A percentile compares a stretch with the other conserved stretches of the same genome.
These are phyloP conservation scores for Acrobeloides nanus DNA, from an alignment of 2,888 invertebrate genomes.

Conservation along the genomic window DNA sequence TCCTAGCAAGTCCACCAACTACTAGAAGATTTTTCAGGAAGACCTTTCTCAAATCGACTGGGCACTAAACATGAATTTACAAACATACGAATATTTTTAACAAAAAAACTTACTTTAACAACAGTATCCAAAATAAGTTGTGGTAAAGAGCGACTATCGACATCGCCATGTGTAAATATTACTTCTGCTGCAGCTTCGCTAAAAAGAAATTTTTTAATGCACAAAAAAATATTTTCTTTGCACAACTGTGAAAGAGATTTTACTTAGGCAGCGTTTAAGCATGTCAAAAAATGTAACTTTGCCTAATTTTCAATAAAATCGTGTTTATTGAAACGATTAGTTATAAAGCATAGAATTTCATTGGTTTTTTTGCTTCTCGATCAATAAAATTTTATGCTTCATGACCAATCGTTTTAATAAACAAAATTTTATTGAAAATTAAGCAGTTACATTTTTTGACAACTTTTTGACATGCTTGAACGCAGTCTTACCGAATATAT, in stretches of 20 bases:
- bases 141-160: slow-evolving; percentile 71
- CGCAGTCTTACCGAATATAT: too few species aligned
- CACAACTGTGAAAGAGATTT: not conserved
- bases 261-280: slow-evolving; percentile 6
- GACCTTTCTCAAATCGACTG: slow-evolving; percentile 70
- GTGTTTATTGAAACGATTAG: too few species aligned
- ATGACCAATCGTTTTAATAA: too few species aligned
- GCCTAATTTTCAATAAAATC: too few species aligned
- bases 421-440: too few species aligned
- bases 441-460: too few species aligned
- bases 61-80: slow-evolving; percentile 61
- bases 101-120: slow-evolving; percentile 59
- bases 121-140: slow-evolving; percentile 78
- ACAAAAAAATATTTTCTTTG: not conserved
- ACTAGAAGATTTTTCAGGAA: slow-evolving; percentile 77
- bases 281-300: too few species aligned
- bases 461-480: too few species aligned
- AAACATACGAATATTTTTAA: not conserved
- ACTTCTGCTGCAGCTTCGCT: slow-evolving; percentile 76
- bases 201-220: not conserved
- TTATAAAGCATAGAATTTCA: too few species aligned
- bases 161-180: slow-evolving; percentile 61
- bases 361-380: too few species aligned
- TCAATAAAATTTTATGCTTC: too few species aligned
- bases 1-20: slow-evolving; percentile 76